Percentiles rank a stretch among this genome's conserved stretches.
Evolutionary conservation across 2,113 vertebrate species (phyloP).

Genomic region (Spermophilus dauricus): DNA sequence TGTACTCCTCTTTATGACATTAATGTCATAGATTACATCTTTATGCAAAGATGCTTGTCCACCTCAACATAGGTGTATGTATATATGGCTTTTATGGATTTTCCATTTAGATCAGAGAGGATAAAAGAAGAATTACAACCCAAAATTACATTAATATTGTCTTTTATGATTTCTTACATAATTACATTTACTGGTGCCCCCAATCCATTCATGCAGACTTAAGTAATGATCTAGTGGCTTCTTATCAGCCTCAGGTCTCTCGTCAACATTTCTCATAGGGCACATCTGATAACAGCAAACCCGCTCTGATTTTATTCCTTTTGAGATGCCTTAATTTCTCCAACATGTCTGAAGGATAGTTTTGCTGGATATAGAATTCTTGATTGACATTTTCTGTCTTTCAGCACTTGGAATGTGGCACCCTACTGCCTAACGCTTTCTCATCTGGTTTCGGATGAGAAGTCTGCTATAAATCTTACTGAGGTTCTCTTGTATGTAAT

Average conservation of each 20-base stretch:
- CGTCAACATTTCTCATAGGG: background rate
- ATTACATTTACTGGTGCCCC: background rate
- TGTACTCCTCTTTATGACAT: background rate
- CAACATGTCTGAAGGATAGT: background rate
- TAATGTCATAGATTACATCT: background rate
- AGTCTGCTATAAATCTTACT: background rate
- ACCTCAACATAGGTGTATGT: background rate
- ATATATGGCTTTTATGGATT: background rate
- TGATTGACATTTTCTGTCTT: background rate
- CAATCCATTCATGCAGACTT: background rate
- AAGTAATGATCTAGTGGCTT: background rate
- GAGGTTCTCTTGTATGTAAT: background rate
- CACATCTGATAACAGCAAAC: background rate
- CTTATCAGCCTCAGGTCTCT: background rate
- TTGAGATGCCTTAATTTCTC: background rate
- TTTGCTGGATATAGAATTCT: background rate
- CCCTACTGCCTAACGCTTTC: background rate
- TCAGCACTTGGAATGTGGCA: background rate
- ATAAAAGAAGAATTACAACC: background rate
- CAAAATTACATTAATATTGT: background rate
- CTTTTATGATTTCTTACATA: background rate
- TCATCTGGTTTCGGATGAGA: background rate
- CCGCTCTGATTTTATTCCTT: background rate
- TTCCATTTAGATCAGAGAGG: background rate
- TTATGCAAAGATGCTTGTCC: background rate